phyloP scores from a whole-genome alignment of 2,797 vertebrate genomes.

The Buceros bicornis region DNA sequence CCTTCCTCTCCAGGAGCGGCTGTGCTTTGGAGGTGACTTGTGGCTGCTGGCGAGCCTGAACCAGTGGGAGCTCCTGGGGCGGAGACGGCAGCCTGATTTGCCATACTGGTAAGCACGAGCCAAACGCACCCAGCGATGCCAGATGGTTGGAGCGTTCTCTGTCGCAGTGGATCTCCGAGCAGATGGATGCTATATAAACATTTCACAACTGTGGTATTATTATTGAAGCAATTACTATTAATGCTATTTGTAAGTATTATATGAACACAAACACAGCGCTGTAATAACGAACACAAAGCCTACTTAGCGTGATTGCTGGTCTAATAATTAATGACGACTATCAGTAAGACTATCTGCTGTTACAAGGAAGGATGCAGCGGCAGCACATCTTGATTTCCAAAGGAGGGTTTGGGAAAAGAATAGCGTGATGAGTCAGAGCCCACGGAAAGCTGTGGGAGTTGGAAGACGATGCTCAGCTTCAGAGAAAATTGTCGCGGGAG shows the following conservation, averaged over 20 bases:
- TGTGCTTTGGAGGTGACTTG: neutral
- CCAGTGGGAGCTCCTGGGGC: neutral
- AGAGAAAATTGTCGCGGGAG: neutral
- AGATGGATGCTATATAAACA: constrained; percentile 44
- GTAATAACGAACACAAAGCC: neutral
- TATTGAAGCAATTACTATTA: constrained; percentile 41
- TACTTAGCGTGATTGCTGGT: neutral
- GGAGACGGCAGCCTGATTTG: neutral
- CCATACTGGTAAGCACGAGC: neutral
- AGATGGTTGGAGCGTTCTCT: constrained; percentile 5
- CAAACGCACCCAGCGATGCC: neutral
- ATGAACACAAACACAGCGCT: constrained; percentile 13
- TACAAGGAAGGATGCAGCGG: neutral
- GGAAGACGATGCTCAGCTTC: neutral
- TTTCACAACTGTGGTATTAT: neutral
- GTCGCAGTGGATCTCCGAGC: neutral
- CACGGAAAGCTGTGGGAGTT: neutral
- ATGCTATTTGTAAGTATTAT: neutral
- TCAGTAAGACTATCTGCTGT: neutral
- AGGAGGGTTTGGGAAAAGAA: neutral
- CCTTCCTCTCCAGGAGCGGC: neutral
- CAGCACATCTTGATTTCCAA: neutral
- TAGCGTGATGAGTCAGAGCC: neutral
- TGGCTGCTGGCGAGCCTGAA: neutral
- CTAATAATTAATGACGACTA: neutral